phyloP scores from a whole-genome alignment of 2,888 invertebrate genomes.

The Aleiodes alternator region DNA sequence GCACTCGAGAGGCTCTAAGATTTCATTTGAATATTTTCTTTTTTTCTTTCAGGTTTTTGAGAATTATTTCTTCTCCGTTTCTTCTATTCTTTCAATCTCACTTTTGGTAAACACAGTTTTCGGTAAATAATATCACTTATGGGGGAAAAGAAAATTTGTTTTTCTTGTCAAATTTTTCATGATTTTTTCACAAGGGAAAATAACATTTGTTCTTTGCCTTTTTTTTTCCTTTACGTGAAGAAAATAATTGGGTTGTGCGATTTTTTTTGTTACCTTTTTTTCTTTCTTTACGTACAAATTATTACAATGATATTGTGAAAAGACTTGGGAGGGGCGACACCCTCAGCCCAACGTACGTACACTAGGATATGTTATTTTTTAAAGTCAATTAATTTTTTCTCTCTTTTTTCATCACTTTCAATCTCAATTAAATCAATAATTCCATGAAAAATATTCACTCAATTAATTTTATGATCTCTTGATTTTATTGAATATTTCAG shows the following conservation, averaged over 20 bases:
- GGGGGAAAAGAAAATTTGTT: conserved; percentile 70
- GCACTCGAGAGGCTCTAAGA: conserved; percentile 43
- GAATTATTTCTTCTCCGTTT: conserved; percentile 33
- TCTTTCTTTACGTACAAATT: conserved; percentile 37
- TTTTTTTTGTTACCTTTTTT: conserved; percentile 42
- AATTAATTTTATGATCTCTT: too few species aligned
- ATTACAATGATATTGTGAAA: conserved; percentile 50
- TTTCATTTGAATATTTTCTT: conserved; percentile 37
- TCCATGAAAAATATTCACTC: too few species aligned
- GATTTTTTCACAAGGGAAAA: too few species aligned
- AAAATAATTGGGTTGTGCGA: conserved; percentile 59
- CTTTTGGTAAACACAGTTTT: conserved; percentile 46
- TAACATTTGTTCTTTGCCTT: conserved; percentile 23
- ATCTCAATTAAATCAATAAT: conserved; percentile 50
- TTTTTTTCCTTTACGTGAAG: conserved; percentile 52
- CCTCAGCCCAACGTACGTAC: conserved; percentile 64
- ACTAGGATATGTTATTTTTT: conserved; percentile 73
- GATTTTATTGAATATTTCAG: conserved; percentile 35
- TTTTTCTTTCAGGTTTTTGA: conserved; percentile 43
- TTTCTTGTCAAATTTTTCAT: conserved; percentile 47
- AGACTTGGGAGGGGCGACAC: conserved; percentile 50
- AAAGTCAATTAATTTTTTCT: conserved; percentile 44
- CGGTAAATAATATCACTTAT: conserved; percentile 60
- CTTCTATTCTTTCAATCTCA: conserved; percentile 31
- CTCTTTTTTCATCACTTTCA: conserved; percentile 54